A percentile compares a stretch with the other conserved stretches of the same genome.
phyloP scores from a whole-genome alignment of 2,888 invertebrate genomes.

The Cyclophora punctaria region DNA sequence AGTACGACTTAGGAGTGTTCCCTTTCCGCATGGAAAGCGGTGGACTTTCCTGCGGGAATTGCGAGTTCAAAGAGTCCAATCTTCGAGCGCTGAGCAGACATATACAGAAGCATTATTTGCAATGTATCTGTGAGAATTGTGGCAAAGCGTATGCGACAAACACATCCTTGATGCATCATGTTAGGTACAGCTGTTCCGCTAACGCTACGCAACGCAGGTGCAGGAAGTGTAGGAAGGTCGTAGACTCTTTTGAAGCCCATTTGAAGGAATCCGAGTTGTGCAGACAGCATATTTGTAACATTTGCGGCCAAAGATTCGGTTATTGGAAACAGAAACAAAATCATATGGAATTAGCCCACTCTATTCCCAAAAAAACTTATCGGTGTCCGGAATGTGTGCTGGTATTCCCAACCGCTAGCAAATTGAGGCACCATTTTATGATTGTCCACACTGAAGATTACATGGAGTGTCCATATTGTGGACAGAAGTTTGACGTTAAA shows the following conservation, averaged over 20 bases:
- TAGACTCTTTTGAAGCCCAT: constrained; percentile 35
- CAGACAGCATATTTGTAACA: constrained; percentile 37
- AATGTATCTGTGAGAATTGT: constrained; percentile 48
- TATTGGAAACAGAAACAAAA: constrained; percentile 29
- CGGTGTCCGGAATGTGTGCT: constrained; percentile 41
- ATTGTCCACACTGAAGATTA: constrained; percentile 40
- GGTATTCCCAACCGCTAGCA: constrained; percentile 32
- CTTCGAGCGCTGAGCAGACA: constrained; percentile 43
- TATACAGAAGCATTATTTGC: constrained; percentile 41
- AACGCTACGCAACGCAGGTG: constrained; percentile 22
- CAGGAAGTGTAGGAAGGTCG: constrained; percentile 35
- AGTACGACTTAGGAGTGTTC: constrained; percentile 39
- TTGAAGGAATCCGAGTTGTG: constrained; percentile 33
- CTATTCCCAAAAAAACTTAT: constrained; percentile 33
- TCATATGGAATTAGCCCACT: constrained; percentile 40
- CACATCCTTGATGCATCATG: constrained; percentile 33
- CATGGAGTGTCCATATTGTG: constrained; percentile 40
- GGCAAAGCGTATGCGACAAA: constrained; percentile 44
- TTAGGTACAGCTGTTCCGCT: constrained; percentile 23
- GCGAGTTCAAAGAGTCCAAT: constrained; percentile 32
- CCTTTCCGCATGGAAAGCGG: constrained; percentile 37
- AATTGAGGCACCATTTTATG: constrained; percentile 40
- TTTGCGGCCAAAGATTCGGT: constrained; percentile 43
- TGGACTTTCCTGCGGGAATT: constrained; percentile 33
- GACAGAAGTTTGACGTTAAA: constrained; percentile 54